Base-by-base conservation (phyloP, 2,113 vertebrate genomes). In the Actenoides lindsayi region DNA sequence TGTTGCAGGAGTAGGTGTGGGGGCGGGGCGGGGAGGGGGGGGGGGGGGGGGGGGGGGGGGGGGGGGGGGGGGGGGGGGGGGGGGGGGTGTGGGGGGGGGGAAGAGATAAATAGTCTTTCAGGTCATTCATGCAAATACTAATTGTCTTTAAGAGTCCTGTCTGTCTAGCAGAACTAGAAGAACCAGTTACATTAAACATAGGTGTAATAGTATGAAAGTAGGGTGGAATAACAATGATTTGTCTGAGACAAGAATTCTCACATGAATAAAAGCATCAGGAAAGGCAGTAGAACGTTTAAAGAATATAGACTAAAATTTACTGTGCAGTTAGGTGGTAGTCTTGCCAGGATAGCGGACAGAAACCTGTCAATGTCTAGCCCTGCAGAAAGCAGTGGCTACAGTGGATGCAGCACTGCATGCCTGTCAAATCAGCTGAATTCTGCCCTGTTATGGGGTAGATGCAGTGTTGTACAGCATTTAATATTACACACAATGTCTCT, bases 81-180 rank as follows among this genome's bases (percentile, higher is more conserved):
- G n/a, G n/a, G n/a, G n/a, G n/a, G n/a, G n/a, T n/a, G n/a, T n/a
- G n/a, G n/a, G n/a, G n/a, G n/a, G n/a, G n/a, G n/a, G n/a, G n/a
- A n/a, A n/a, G n/a, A 71, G 5, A 27, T 27, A 81, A 63, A 81
- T 23, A 3, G 2, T 82, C 73, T 93, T 94, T 75, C 44, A 68
- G 37, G 62, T 91, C 83, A 89, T 1, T 41, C n/a, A 65, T 87
- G 65, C 60, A 81, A 93, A 95, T 68, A 81, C 35, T 87, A 93
- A 96, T 92, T 93, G 88, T 73, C 77, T 94, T 60, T n/a, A 56
- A 42, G 75, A 82, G 57, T 54, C 73, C 15, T 87, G 69, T 65
- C 41, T 92, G 48, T 63, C 89, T 83, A 60, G 94, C 46, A 90
- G 44, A 96, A 97, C 92, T 63, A 89, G 96, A 69, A 87, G 62